A percentile compares a stretch with the other conserved stretches of the same genome.
Conservation (phyloP, 2,113 vertebrate genomes). For the Cichladusa arquata region DNA sequence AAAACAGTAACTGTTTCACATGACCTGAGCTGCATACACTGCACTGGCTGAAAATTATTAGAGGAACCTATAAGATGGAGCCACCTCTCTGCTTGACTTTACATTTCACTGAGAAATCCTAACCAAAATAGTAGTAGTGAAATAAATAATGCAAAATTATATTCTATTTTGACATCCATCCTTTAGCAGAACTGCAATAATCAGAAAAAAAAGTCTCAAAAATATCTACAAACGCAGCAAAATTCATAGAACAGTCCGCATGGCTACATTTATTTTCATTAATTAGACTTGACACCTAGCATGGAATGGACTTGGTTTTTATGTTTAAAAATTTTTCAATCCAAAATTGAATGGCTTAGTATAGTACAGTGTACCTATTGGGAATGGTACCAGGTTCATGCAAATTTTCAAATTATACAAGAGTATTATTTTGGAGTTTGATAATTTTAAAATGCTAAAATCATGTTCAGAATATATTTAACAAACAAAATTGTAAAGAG, state of each 20-base stretch:
- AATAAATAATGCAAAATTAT: background rate
- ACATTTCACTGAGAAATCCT: background rate
- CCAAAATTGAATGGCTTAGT: background rate
- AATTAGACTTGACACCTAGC: background rate
- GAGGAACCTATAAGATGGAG: background rate
- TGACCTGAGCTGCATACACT: background rate
- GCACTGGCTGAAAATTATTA: background rate
- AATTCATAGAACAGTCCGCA: background rate
- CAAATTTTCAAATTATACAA: background rate
- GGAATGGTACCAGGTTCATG: background rate
- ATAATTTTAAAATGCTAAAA: background rate
- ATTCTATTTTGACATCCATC: background rate
- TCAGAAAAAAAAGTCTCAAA: background rate
- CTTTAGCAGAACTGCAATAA: background rate
- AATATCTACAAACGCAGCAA: background rate
- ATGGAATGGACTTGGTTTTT: background rate
- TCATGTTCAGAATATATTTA: background rate
- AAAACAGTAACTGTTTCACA: background rate
- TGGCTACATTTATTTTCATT: background rate
- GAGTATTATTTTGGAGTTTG: background rate
- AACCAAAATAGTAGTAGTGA: background rate
- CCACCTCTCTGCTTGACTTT: background rate
- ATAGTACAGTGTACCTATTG: background rate
- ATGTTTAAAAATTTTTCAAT: background rate
- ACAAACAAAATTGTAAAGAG: background rate